A percentile compares a stretch with the other conserved stretches of the same genome.
phyloP scores from a whole-genome alignment of 2,888 invertebrate genomes.

The Cheilosia vulpina region DNA sequence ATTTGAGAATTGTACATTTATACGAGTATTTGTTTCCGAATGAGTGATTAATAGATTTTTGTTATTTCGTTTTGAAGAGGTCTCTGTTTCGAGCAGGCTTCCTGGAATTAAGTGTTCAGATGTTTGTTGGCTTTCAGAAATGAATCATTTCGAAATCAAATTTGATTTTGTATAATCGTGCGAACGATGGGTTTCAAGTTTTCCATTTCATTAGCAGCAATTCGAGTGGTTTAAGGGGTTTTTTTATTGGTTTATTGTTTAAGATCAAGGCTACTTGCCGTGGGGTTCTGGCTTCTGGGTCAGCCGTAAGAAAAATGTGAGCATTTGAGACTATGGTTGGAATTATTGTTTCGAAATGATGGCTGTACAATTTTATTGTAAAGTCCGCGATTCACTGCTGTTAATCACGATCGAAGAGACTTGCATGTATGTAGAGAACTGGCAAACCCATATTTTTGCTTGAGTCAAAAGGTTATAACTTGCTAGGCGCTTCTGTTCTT shows the following conservation, averaged over 20 bases:
- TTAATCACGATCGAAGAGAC: too few species aligned
- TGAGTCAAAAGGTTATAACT: too few species aligned
- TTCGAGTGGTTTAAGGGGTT: conserved; percentile 1
- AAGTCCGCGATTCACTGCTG: too few species aligned
- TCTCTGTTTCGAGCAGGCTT: conserved; percentile 24
- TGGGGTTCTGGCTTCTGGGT: conserved; percentile 28
- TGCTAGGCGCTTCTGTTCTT: too few species aligned
- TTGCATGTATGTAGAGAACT: too few species aligned
- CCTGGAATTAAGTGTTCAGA: conserved; percentile 39
- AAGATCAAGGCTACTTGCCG: conserved; percentile 22
- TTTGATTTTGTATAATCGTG: conserved; percentile 13
- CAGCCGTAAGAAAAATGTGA: background rate
- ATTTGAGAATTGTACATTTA: background rate
- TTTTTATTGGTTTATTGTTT: background rate
- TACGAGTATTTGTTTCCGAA: conserved; percentile 3
- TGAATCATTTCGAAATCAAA: conserved; percentile 37
- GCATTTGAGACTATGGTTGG: too few species aligned
- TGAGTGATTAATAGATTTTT: conserved; percentile 33
- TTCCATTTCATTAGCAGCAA: background rate
- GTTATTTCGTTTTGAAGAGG: conserved; percentile 12
- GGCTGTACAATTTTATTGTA: too few species aligned
- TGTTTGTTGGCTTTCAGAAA: conserved; percentile 10
- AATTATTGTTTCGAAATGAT: too few species aligned
- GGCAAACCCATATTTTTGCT: too few species aligned
- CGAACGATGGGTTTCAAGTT: background rate